phyloP scores from a whole-genome alignment of 2,888 invertebrate species.

The Drosophila tripunctata region DNA sequence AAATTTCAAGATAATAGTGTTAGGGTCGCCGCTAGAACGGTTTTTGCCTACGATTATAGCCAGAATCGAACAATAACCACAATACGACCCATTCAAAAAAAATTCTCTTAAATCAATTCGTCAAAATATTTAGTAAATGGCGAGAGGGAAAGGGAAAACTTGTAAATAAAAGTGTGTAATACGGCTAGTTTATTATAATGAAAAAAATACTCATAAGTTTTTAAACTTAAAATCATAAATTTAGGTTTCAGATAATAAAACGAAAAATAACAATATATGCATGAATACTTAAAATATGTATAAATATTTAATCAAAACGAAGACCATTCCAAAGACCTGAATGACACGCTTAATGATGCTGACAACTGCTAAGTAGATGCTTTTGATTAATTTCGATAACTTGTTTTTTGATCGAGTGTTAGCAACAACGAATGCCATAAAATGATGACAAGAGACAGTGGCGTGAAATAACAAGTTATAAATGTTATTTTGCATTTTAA shows the following conservation, averaged over 20 bases:
- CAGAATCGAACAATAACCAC: slow-evolving; percentile 42
- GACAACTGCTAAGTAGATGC: slow-evolving; percentile 43
- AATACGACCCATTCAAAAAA: slow-evolving; percentile 14
- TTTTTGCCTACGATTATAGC: slow-evolving; percentile 52
- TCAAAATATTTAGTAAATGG: background rate
- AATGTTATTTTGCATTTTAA: slow-evolving; percentile 6
- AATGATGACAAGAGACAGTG: background rate
- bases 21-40: slow-evolving; percentile 54
- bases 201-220: slow-evolving; percentile 65
- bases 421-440: slow-evolving; percentile 28
- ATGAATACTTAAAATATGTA: slow-evolving; percentile 29
- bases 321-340: slow-evolving; percentile 37
- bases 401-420: slow-evolving; percentile 52
- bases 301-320: slow-evolving; percentile 52
- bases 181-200: slow-evolving; percentile 45
- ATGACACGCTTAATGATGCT: slow-evolving; percentile 47
- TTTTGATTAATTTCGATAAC: slow-evolving; percentile 70
- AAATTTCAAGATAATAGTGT: slow-evolving; percentile 61
- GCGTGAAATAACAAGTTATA: slow-evolving; percentile 35
- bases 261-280: slow-evolving; percentile 36
- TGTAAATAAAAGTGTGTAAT: slow-evolving; percentile 41
- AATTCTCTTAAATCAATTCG: slow-evolving; percentile 22
- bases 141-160: slow-evolving; percentile 26
- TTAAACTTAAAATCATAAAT: slow-evolving; percentile 57
- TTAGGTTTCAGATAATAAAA: slow-evolving; percentile 67